phyloP scores from a whole-genome alignment of 1,140 invertebrate genomes.

The Limonius californicus region DNA sequence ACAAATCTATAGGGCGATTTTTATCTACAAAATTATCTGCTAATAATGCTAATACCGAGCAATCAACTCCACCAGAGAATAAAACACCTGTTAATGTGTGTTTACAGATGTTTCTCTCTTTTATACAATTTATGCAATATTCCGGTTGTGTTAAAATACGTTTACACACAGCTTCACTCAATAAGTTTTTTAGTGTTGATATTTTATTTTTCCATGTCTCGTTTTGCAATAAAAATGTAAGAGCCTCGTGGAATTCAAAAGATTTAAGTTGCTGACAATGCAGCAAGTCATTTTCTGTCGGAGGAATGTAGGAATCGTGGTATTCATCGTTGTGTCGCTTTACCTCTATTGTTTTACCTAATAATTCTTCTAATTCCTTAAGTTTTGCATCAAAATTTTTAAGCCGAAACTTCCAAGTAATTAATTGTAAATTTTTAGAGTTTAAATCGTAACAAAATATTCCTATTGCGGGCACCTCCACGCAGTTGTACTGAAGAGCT shows the following conservation, averaged over 20 bases:
- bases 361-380: conserved; percentile 42
- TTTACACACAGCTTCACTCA: conserved; percentile 60
- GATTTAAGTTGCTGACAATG: conserved; percentile 1
- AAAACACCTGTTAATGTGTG: conserved; percentile 59
- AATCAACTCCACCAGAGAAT: conserved; percentile 96
- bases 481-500: conserved; percentile 49
- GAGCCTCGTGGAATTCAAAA: conserved; percentile 19
- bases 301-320: neutral
- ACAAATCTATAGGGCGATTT: conserved; percentile 80
- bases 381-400: conserved; percentile 42
- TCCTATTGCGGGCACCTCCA: conserved; percentile 73
- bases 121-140: conserved; percentile 63
- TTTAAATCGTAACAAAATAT: conserved; percentile 62
- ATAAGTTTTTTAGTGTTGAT: conserved; percentile 34
- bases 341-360: conserved; percentile 43
- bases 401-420: conserved; percentile 47
- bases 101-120: conserved; percentile 46
- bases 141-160: conserved; percentile 62
- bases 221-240: conserved; percentile 29
- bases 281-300: conserved; percentile 20
- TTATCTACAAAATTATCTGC: conserved; percentile 67
- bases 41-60: conserved; percentile 79
- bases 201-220: conserved; percentile 35
- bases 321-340: conserved; percentile 6
- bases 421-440: conserved; percentile 45